Base-by-base conservation (phyloP, 2,113 vertebrate genomes). In the Dasyornis broadbenti region DNA sequence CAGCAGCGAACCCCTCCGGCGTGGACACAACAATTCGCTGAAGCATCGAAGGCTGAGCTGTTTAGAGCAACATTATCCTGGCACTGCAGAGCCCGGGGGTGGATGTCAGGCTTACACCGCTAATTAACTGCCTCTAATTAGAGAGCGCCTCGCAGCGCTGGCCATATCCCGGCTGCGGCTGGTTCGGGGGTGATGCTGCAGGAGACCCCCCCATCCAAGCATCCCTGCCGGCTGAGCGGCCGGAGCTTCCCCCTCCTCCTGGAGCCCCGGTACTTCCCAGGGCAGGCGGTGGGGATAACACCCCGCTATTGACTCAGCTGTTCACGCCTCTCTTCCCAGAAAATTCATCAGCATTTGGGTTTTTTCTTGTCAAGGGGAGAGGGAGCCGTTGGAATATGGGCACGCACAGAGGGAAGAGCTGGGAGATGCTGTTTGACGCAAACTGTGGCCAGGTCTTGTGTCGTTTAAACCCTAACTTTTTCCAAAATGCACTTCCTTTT, bases 281-380 rank as follows among this genome's bases (percentile, higher is more conserved):
- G 47, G 13, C 54, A 5, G n/a, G 45, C 56, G 5, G 13, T 6
- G 73, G 50, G 0, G 79, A 68, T 56, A 73, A n/a, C 11, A 69
- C 4, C 0, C 47, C 6, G 13, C 35, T 84, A 7, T 66, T 47
- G 79, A 88, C 65, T 71, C 79, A 57, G 89, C 90, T 64, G 59
- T 66, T 76, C 6, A 2, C 16, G 0, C n/a, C 79, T 66, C 70
- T 78, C 89, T 66, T 54, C 66, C 86, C 66, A 68, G 68, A 19
- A 35, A 93, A 33, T 63, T 19, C 37, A 49, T 35, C 86, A 6
- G 50, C 13, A 0, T 79, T 93, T 30, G 72, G 70, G 63, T 90
- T 94, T 94, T 59, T 70, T 33, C 7, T 50, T 7, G 31, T 93
- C 76, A 53, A 83, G 76, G 52, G 57, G 42, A 27, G 89, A 95